These are phyloP conservation scores for Drosophila hamatofila DNA, from an alignment of 2,888 invertebrate genomes.

Conservation along the genomic window DNA sequence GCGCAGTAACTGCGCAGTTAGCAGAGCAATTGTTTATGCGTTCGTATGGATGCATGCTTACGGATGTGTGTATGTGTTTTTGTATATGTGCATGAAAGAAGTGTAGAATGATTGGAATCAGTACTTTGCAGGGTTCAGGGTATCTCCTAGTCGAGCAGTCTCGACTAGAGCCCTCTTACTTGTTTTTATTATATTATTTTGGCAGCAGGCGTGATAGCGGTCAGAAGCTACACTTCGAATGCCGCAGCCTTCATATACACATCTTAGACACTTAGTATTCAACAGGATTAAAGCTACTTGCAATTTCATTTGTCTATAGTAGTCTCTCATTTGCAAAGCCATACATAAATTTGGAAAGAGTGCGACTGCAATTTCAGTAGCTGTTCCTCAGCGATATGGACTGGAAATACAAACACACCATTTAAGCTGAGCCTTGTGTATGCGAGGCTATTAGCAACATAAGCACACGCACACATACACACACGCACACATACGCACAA, in stretches of 20 bases:
- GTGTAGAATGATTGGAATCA: no score
- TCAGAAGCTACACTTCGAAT: neutral
- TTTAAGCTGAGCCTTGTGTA: neutral
- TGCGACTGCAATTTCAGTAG: neutral
- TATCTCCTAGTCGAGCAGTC: no score
- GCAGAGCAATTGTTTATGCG: no score
- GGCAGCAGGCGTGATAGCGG: no score
- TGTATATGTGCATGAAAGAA: no score
- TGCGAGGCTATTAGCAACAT: neutral
- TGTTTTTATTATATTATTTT: no score
- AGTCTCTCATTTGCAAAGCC: neutral
- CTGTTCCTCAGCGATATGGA: neutral
- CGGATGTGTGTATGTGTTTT: no score
- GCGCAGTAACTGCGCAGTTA: no score
- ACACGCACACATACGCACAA: neutral
- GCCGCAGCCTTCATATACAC: no score
- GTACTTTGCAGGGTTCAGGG: no score
- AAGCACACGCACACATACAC: neutral
- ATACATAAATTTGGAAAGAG: neutral
- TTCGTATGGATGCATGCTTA: no score
- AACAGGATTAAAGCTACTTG: neutral
- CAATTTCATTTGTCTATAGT: neutral
- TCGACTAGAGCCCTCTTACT: no score
- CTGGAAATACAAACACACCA: slow-evolving; percentile 6
- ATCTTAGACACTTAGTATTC: neutral